A percentile compares a stretch with the other conserved stretches of the same genome.
Conservation (phyloP, 2,888 invertebrate genomes). For the Torymus tubicola region DNA sequence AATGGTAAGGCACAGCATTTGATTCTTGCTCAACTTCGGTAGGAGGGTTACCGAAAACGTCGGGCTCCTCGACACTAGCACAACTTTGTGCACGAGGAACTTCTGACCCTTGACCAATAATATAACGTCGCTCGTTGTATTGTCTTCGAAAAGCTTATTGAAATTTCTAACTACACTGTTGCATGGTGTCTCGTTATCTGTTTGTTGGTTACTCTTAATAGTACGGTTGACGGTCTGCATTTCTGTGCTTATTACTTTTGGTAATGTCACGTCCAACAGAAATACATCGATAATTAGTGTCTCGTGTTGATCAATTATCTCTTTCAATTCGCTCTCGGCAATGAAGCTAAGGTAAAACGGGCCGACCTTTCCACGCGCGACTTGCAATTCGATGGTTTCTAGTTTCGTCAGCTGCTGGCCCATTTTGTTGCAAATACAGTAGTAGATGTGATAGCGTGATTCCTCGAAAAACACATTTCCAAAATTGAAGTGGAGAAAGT, state of each 20-base stretch:
- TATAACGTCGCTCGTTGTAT: background rate
- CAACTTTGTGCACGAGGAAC: constrained; percentile 6
- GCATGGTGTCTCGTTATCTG: too few species aligned
- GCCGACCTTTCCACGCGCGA: too few species aligned
- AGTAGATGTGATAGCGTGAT: too few species aligned
- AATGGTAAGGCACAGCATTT: background rate
- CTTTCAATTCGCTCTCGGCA: background rate
- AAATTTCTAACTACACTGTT: background rate
- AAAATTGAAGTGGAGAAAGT: too few species aligned
- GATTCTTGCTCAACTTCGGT: background rate
- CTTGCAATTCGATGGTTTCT: too few species aligned
- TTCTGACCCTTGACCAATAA: constrained; percentile 8
- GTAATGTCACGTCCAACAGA: constrained; percentile 22
- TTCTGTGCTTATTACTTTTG: background rate
- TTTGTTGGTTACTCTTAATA: too few species aligned
- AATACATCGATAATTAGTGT: constrained; percentile 8
- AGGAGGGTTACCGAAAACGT: background rate
- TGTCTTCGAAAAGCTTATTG: background rate
- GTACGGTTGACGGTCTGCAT: too few species aligned
- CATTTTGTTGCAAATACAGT: too few species aligned
- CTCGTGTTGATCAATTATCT: background rate
- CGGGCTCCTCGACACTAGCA: background rate
- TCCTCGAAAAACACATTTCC: too few species aligned
- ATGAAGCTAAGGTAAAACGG: too few species aligned
- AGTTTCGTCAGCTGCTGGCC: too few species aligned